Conservation (phyloP, 2,888 invertebrate genomes). For the Acrobeloides nanus region DNA sequence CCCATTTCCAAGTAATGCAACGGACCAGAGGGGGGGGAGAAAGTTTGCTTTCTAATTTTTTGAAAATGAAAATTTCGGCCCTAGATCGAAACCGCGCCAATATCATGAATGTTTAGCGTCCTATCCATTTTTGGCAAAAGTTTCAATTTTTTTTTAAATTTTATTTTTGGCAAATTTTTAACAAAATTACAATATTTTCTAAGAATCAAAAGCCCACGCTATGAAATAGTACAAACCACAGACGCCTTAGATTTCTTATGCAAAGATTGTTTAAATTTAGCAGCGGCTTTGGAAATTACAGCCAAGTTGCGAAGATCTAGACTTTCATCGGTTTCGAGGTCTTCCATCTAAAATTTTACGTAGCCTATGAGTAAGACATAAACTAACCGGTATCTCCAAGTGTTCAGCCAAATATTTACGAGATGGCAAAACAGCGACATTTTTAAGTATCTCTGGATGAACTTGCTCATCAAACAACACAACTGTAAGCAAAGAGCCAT, state of each 20-base stretch:
- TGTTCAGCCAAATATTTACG: conserved; percentile 41
- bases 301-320: conserved; percentile 39
- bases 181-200: too few species aligned
- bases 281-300: conserved; percentile 39
- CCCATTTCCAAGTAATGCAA: too few species aligned
- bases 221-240: conserved; percentile 20
- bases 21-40: too few species aligned
- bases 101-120: too few species aligned
- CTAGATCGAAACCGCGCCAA: too few species aligned
- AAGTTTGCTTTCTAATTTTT: too few species aligned
- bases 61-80: too few species aligned
- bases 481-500: conserved; percentile 40
- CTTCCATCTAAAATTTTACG: conserved; percentile 18
- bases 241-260: conserved; percentile 18
- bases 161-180: too few species aligned
- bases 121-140: too few species aligned
- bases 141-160: too few species aligned
- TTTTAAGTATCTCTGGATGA: conserved; percentile 23
- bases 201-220: too few species aligned
- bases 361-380: not conserved
- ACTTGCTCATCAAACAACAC: conserved; percentile 31
- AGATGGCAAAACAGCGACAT: conserved; percentile 32
- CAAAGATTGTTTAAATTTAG: conserved; percentile 33
- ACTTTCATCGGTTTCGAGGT: conserved; percentile 26
- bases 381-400: conserved; percentile 31